These are phyloP conservation scores for Hoplostethus mediterraneus DNA, from an alignment of 2,797 vertebrate genomes.

Conservation along the genomic window DNA sequence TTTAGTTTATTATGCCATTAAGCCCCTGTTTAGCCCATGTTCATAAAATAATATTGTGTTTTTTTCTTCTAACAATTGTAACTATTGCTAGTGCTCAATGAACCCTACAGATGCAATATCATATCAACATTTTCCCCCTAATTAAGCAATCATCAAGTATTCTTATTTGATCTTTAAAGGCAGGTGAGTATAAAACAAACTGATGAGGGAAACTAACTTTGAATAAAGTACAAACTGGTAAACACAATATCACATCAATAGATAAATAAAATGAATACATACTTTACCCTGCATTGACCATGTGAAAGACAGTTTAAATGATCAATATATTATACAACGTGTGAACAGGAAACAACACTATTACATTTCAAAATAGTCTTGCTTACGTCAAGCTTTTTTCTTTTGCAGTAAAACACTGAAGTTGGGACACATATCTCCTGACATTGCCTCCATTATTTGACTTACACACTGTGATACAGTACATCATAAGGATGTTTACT, in stretches of 20 bases:
- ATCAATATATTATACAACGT: slow-evolving; percentile 75
- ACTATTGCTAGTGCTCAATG: not conserved
- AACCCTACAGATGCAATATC: not conserved
- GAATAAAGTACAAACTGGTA: slow-evolving; percentile 71
- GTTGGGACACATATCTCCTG: too few species aligned
- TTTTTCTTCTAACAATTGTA: not conserved
- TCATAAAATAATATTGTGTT: not conserved
- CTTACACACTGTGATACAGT: not conserved
- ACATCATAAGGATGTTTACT: not conserved
- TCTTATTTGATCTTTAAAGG: slow-evolving; percentile 41
- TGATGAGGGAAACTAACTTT: slow-evolving; percentile 65
- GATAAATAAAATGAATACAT: slow-evolving; percentile 85
- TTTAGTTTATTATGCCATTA: too few species aligned
- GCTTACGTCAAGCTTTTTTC: slow-evolving; percentile 16
- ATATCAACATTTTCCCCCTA: not conserved
- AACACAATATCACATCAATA: slow-evolving; percentile 80
- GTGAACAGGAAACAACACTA: slow-evolving; percentile 66
- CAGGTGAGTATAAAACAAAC: slow-evolving; percentile 77
- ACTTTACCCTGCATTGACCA: slow-evolving; percentile 86
- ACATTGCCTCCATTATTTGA: not conserved
- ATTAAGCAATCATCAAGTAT: slow-evolving; percentile 1
- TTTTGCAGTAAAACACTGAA: slow-evolving; percentile 1
- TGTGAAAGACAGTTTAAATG: slow-evolving; percentile 85
- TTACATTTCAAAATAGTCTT: slow-evolving; percentile 60
- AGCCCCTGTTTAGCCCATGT: too few species aligned